phyloP scores from a whole-genome alignment of 2,113 vertebrate species.

The Illadopsis cleaveri region DNA sequence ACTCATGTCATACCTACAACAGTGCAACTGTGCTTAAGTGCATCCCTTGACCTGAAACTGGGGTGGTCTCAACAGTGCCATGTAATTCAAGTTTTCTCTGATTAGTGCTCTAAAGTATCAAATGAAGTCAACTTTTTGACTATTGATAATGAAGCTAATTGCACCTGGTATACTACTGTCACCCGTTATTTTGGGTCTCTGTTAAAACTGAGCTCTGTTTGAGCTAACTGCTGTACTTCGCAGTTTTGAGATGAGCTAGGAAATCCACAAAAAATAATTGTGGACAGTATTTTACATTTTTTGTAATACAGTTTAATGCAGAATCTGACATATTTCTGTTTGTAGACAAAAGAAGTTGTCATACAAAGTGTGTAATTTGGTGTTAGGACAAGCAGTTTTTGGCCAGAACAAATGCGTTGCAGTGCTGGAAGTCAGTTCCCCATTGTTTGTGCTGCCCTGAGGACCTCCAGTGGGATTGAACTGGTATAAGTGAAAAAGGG shows the following conservation, averaged over 20 bases:
- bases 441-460: conserved; percentile 12
- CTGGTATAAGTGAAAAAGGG: neutral
- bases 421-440: neutral
- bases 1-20: neutral
- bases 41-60: neutral
- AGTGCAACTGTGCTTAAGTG: neutral
- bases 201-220: neutral
- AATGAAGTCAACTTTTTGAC: neutral
- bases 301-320: neutral
- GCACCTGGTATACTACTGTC: neutral
- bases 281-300: neutral
- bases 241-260: neutral
- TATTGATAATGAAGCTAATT: neutral
- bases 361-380: conserved; percentile 22
- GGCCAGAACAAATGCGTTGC: neutral
- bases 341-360: neutral
- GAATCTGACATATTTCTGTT: conserved; percentile 1
- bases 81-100: neutral
- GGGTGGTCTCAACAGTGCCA: neutral
- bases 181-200: neutral
- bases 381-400: conserved; percentile 36
- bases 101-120: neutral
- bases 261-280: neutral
- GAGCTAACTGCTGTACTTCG: neutral
- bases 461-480: conserved; percentile 17